phyloP scores from a whole-genome alignment of 2,113 vertebrate species.

The Brachyistius frenatus region DNA sequence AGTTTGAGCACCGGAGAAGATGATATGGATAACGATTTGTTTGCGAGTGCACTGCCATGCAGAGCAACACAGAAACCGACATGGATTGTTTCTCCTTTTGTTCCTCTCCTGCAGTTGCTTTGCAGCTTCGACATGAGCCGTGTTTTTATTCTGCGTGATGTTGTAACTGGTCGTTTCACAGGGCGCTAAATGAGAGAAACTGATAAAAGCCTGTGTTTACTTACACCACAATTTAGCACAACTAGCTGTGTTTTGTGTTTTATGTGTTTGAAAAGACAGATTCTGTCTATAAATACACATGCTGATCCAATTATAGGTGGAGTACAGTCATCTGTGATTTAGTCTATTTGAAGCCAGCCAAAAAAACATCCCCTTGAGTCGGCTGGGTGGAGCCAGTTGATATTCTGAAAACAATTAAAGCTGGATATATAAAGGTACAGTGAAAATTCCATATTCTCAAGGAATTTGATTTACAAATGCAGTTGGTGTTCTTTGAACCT shows the following conservation, averaged over 20 bases:
- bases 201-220: constrained; percentile 54
- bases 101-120: not conserved
- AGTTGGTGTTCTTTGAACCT: too few species aligned
- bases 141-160: constrained; percentile 12
- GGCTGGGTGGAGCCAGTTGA: constrained; percentile 49
- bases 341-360: constrained; percentile 61
- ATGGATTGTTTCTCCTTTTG: constrained; percentile 7
- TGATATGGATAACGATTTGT: constrained; percentile 22
- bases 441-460: not conserved
- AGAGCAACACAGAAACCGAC: not conserved
- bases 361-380: constrained; percentile 51
- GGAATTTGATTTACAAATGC: not conserved
- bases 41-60: not conserved
- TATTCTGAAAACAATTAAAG: constrained; percentile 60
- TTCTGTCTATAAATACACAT: constrained; percentile 74
- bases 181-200: constrained; percentile 46
- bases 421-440: constrained; percentile 44
- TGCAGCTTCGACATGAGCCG: constrained; percentile 8
- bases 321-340: constrained; percentile 72
- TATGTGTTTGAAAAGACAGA: constrained; percentile 51
- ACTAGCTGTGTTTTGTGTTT: constrained; percentile 49
- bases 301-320: constrained; percentile 78
- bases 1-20: constrained; percentile 15
- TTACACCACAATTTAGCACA: constrained; percentile 40
- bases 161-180: constrained; percentile 30